phyloP scores from a whole-genome alignment of 2,797 vertebrate species.

The Rhadinocentrus ornatus region DNA sequence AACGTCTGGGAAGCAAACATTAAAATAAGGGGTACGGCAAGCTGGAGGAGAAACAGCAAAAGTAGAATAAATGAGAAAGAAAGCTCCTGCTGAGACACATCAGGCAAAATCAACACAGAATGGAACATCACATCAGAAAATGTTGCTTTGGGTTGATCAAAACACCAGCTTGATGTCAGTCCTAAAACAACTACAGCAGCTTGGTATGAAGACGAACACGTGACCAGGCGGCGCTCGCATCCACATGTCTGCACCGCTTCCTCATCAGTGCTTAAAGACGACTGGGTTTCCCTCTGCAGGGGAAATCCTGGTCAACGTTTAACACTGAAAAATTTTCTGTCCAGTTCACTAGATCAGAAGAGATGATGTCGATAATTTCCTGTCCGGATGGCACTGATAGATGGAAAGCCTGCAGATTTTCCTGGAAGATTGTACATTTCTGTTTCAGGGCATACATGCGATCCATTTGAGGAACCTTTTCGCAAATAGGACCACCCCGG shows the following conservation, averaged over 20 bases:
- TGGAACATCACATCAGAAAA: conserved; percentile 37
- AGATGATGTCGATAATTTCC: too few species aligned
- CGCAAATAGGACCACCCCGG: neutral
- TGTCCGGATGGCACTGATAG: too few species aligned
- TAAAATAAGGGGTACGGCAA: conserved; percentile 30
- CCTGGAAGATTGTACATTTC: conserved; percentile 16
- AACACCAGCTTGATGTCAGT: conserved; percentile 70
- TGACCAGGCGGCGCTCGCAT: conserved; percentile 13
- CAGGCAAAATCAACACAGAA: conserved; percentile 24
- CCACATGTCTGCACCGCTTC: neutral
- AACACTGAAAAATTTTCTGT: conserved; percentile 18
- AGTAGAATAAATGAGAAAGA: neutral
- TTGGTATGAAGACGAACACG: conserved; percentile 57
- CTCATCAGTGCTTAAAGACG: conserved; percentile 35
- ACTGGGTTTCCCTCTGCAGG: conserved; percentile 6
- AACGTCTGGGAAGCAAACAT: conserved; percentile 40
- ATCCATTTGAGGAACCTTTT: neutral
- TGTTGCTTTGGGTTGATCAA: conserved; percentile 33
- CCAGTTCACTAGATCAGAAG: neutral
- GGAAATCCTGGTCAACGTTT: conserved; percentile 35
- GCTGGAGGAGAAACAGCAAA: conserved; percentile 46
- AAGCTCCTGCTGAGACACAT: conserved; percentile 19
- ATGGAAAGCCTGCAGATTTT: conserved; percentile 1
- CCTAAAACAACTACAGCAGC: conserved; percentile 72
- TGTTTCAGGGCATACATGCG: neutral